Evolutionary conservation across 1,140 invertebrate species (phyloP).

Genomic region (Drosophila tani): DNA sequence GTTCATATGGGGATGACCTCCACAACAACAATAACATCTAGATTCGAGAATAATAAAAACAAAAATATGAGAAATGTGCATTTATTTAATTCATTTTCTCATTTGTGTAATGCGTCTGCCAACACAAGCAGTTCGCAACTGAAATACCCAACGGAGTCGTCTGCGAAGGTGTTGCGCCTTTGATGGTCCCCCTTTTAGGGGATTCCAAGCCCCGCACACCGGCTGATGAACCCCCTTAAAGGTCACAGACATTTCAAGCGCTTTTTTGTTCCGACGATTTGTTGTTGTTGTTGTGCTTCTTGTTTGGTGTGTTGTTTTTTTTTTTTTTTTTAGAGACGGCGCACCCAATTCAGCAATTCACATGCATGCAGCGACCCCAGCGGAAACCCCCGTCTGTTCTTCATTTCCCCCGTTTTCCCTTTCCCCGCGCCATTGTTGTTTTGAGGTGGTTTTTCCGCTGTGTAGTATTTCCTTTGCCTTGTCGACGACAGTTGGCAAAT

Average conservation of each 20-base stretch:
- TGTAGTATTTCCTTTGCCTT: constrained; percentile 25
- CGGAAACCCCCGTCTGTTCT: constrained; percentile 26
- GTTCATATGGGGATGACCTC: constrained; percentile 7
- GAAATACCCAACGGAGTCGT: constrained; percentile 62
- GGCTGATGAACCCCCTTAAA: constrained; percentile 28
- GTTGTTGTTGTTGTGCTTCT: constrained; percentile 51
- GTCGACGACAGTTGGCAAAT: constrained; percentile 49
- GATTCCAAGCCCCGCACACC: background rate
- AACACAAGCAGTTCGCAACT: constrained; percentile 43
- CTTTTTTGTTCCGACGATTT: constrained; percentile 69
- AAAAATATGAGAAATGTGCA: constrained; percentile 12
- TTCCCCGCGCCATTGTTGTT: constrained; percentile 1
- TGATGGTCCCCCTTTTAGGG: constrained; percentile 22
- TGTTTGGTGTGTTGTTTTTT: constrained; percentile 21
- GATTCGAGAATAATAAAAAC: background rate
- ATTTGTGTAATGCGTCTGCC: constrained; percentile 70
- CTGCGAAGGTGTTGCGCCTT: constrained; percentile 37
- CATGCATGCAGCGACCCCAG: constrained; percentile 57
- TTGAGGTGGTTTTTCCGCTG: constrained; percentile 18
- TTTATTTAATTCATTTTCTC: constrained; percentile 54
- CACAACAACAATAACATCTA: background rate
- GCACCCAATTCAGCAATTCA: constrained; percentile 58
- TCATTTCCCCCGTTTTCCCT: background rate
- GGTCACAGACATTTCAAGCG: constrained; percentile 78
- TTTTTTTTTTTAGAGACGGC: constrained; percentile 24